These are phyloP conservation scores for Tokudaia muenninki DNA, from an alignment of 2,797 vertebrate genomes.

Conservation along the genomic window DNA sequence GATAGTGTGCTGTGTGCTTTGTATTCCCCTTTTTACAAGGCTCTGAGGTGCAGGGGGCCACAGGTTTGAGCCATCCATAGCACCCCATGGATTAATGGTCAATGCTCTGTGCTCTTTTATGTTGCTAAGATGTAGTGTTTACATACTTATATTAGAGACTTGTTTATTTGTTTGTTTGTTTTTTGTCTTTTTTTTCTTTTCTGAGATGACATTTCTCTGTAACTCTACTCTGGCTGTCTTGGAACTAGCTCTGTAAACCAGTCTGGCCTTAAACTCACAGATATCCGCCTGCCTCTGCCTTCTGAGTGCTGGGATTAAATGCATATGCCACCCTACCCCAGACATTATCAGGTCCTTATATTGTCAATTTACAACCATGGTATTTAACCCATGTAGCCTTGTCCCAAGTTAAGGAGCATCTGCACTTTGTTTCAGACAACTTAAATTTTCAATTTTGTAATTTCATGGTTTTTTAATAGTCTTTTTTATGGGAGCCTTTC, in stretches of 20 bases:
- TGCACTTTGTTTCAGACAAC: conserved; percentile 19
- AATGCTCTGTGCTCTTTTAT: background rate
- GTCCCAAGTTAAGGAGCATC: background rate
- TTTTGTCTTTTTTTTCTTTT: background rate
- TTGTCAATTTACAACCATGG: background rate
- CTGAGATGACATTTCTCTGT: background rate
- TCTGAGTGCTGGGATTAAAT: background rate
- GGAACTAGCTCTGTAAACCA: background rate
- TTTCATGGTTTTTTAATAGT: conserved; percentile 4
- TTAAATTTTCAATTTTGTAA: conserved; percentile 20
- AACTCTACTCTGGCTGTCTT: background rate
- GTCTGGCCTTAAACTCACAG: background rate
- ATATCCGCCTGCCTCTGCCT: background rate
- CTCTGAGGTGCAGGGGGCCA: too few relatives aligned
- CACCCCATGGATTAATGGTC: background rate
- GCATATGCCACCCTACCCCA: background rate
- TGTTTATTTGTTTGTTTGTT: background rate
- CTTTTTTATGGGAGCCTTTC: conserved; percentile 1
- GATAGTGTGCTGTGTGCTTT: background rate
- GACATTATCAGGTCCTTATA: background rate
- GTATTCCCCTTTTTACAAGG: background rate
- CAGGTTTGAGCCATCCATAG: background rate
- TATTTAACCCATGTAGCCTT: background rate
- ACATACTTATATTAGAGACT: too few relatives aligned
- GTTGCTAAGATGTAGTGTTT: background rate